Percentiles rank a stretch among this genome's conserved stretches.
Conservation (phyloP, 1,140 invertebrate species). For the Euschistus heros region DNA sequence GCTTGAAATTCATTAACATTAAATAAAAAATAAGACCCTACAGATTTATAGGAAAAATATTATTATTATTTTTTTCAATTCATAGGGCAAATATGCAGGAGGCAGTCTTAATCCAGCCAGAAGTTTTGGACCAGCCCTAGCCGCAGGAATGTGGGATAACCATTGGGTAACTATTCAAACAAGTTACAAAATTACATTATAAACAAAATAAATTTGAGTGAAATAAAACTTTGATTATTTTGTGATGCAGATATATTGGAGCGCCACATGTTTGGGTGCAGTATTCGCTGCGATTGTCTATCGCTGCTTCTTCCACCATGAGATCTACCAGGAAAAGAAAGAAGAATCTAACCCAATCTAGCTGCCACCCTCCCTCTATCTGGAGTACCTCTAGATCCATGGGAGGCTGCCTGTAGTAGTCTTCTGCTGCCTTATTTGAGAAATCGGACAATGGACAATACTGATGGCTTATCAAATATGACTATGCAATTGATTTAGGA, state of each 20-base stretch:
- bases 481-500: too few relatives aligned
- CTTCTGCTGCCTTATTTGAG: not conserved
- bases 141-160: slow-evolving; percentile 36
- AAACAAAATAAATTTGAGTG: too few relatives aligned
- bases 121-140: slow-evolving; percentile 41
- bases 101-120: slow-evolving; percentile 46
- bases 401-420: not conserved
- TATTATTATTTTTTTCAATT: slow-evolving; percentile 13
- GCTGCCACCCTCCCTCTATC: not conserved
- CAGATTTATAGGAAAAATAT: too few relatives aligned
- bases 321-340: slow-evolving; percentile 5
- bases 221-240: too few relatives aligned
- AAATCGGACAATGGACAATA: too few relatives aligned
- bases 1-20: too few relatives aligned
- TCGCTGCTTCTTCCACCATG: slow-evolving; percentile 20
- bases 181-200: not conserved
- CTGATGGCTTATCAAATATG: too few relatives aligned
- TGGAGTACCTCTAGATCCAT: not conserved
- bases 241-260: slow-evolving; percentile 60
- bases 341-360: slow-evolving; percentile 10
- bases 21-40: too few relatives aligned
- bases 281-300: slow-evolving; percentile 62
- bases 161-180: slow-evolving; percentile 41
- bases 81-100: slow-evolving; percentile 41
- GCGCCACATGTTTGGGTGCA: slow-evolving; percentile 67